Evolutionary conservation across 2,113 vertebrate genomes (phyloP).

Genomic region (Embiotoca jacksoni): DNA sequence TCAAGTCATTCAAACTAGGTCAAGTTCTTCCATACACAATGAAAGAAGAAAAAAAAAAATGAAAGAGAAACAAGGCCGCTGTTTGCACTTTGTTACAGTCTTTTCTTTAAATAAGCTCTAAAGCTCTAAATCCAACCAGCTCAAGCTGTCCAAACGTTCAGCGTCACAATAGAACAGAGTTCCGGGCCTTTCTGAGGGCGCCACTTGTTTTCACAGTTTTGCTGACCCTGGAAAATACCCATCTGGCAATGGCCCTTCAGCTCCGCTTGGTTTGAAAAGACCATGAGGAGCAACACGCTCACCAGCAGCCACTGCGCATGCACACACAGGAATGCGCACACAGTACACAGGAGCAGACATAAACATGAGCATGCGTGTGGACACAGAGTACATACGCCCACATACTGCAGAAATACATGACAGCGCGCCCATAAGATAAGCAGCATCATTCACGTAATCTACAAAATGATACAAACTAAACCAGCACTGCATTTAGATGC

Average conservation of each 20-base stretch:
- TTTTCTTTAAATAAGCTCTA: conserved; percentile 78
- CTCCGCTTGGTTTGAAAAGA: conserved; percentile 54
- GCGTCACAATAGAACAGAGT: conserved; percentile 72
- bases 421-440: background rate
- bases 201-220: conserved; percentile 80
- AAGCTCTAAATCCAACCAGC: conserved; percentile 80
- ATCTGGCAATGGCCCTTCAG: conserved; percentile 73
- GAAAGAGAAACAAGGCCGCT: conserved; percentile 53
- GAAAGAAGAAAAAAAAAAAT: conserved; percentile 17
- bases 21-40: conserved; percentile 20
- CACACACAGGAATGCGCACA: conserved; percentile 37
- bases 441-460: background rate
- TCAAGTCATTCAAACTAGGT: conserved; percentile 47
- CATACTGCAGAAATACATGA: background rate
- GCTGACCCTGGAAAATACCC: conserved; percentile 81
- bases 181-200: conserved; percentile 78
- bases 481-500: conserved; percentile 6
- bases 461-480: conserved; percentile 3
- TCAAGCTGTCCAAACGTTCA: conserved; percentile 74
- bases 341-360: conserved; percentile 46
- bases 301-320: conserved; percentile 37
- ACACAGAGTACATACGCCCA: conserved; percentile 11
- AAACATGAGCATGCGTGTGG: conserved; percentile 44
- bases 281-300: conserved; percentile 42
- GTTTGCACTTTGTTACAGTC: conserved; percentile 73